phyloP scores from a whole-genome alignment of 2,797 vertebrate species.

The Melanotaenia trifasciata region DNA sequence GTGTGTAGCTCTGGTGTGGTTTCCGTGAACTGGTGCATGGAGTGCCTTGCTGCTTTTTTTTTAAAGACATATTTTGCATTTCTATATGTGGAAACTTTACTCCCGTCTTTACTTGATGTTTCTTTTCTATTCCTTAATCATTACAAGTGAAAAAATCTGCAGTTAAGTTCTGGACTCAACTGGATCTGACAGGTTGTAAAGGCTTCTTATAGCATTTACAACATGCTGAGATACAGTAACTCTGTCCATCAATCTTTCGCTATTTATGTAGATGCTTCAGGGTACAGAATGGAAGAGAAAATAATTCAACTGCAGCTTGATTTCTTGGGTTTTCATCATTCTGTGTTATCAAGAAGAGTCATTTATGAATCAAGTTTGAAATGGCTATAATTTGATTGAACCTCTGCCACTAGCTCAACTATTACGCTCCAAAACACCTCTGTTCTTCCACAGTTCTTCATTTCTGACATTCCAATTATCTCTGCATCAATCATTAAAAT shows the following conservation, averaged over 20 bases:
- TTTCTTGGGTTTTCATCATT: conserved; percentile 67
- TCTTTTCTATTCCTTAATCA: conserved; percentile 14
- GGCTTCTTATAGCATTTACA: conserved; percentile 55
- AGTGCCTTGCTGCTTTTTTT: no score
- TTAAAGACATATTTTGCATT: no score
- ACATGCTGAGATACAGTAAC: conserved; percentile 42
- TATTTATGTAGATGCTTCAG: conserved; percentile 61
- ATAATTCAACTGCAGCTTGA: conserved; percentile 51
- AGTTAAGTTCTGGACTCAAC: conserved; percentile 20
- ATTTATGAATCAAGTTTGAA: conserved; percentile 67
- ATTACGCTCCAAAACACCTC: conserved; percentile 69
- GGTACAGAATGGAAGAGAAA: conserved; percentile 56
- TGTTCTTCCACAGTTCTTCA: conserved; percentile 64
- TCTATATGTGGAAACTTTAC: background rate
- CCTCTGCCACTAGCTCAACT: conserved; percentile 58
- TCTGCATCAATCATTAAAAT: conserved; percentile 79
- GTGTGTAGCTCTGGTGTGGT: no score
- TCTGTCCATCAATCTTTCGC: conserved; percentile 53
- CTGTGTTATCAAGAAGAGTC: conserved; percentile 56
- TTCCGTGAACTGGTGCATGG: no score
- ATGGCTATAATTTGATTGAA: conserved; percentile 65
- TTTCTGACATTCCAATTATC: conserved; percentile 80
- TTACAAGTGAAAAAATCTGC: conserved; percentile 16
- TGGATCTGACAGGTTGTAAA: conserved; percentile 30
- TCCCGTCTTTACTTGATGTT: background rate